Base-by-base conservation (phyloP, 2,797 vertebrate genomes). In the Luscinia luscinia region DNA sequence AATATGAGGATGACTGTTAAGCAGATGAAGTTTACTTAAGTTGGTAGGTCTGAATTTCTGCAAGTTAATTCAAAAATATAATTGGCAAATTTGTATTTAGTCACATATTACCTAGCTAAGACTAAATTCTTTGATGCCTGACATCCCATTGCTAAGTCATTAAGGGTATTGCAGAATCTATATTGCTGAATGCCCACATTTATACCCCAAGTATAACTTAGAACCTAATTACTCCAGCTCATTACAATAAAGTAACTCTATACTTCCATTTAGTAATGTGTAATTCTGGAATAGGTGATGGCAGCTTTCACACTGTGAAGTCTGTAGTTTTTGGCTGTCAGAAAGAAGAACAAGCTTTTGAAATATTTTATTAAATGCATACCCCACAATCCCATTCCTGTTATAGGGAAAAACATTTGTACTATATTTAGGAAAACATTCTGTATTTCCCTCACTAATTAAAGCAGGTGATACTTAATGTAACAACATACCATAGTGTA, bases 401-500 rank as follows among this genome's bases (percentile, higher is more conserved):
- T 74, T 86, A 74, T 16, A 84, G 34, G n/a, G 24, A 66, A 72
- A 91, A 94, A 27, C 27, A 68, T 59, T 36, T 43, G 10, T 57
- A 57, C 54, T 74, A 27, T 46, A 76, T 66, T 78, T 76, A 90
- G 34, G 49, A 46, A 88, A 89, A 84, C 52, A 85, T 68, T 69
- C 48, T 64, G 23, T 61, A 68, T 73, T 84, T 93, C 63, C 21
- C 22, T 64, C 68, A 64, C 46, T 76, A 87, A 73, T 84, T 52
- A 76, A 85, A 81, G 40, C 4, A 9, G 28, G 73, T 51, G 68
- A 68, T 48, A 68, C 58, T 91, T 70, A 46, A 76, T 78, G 69
- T 66, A 95, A 91, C 49, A 84, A 98, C 98, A 76, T 98, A 99
- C 99, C 99, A 99, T 99, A 57, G 99, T 99, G 96, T 99, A 99